Base-by-base conservation (phyloP, 2,797 vertebrate species). In the Danio tinwini region DNA sequence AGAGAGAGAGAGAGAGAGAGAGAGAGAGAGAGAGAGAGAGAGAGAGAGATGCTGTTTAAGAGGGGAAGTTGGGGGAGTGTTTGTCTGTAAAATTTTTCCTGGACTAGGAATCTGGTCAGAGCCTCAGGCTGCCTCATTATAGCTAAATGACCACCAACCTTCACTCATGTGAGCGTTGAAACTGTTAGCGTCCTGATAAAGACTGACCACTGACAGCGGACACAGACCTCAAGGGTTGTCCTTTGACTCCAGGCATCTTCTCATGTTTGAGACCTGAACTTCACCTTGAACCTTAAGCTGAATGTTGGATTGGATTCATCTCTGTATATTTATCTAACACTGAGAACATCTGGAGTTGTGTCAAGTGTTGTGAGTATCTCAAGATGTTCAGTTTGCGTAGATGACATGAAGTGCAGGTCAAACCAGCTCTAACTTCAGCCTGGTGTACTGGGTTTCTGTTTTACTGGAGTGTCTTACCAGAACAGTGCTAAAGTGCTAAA, bases 71-170 rank as follows among this genome's bases (percentile, higher is more conserved):
- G 19, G 67, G 81, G 53, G 63, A 40, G 77, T 61, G 81, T 86
- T 81, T 58, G 52, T 81, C 44, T 63, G 55, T 73, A 80, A 76
- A 79, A 79, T 87, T 91, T 72, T 82, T 86, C 63, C 75, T 72
- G 83, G 56, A 75, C 53, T 68, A 74, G 74, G 80, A 82, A 78
- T 82, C 85, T 58, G 85, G 86, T 88, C 83, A 86, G 78, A 91
- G 85, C 82, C 79, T 90, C 76, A 76, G 82, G 85, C 82, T 76
- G 78, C 37, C 82, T 89, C 29, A 84, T 82, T 81, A 88, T 83
- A 85, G 82, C 86, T 80, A 88, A 90, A 88, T 89, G 85, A 87
- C 84, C 74, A 64, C 63, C 53, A 73, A 50, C 50, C 74, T 80
- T 82, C 64, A 80, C 61, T 75, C 70, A 59, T 75, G 69, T 85